Evolutionary conservation across 2,888 invertebrate species (phyloP).

Genomic region (Ichneumoninae sp.): DNA sequence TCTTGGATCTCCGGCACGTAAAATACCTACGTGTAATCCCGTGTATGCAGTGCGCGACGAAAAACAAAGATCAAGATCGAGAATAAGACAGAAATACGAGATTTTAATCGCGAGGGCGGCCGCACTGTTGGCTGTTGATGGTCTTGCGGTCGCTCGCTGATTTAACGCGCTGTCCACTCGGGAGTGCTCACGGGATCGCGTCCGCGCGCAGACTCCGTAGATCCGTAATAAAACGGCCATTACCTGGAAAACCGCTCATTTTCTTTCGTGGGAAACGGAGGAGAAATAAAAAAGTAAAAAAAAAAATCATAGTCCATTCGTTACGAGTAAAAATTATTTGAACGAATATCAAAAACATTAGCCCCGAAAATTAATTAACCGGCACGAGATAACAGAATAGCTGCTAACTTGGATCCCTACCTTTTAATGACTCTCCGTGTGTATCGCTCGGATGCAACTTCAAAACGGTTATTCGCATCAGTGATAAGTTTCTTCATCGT

Average conservation of each 20-base stretch:
- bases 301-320: neutral
- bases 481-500: neutral
- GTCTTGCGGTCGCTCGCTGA: slow-evolving; percentile 56
- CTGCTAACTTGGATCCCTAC: too few species aligned
- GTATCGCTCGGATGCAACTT: neutral
- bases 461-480: neutral
- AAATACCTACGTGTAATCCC: slow-evolving; percentile 72
- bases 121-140: slow-evolving; percentile 45
- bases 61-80: slow-evolving; percentile 57
- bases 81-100: slow-evolving; percentile 59
- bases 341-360: neutral
- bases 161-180: slow-evolving; percentile 49
- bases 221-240: slow-evolving; percentile 48
- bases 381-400: neutral
- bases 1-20: slow-evolving; percentile 76
- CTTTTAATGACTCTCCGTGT: neutral
- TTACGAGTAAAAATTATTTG: neutral
- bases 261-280: slow-evolving; percentile 41
- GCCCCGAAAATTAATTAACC: neutral
- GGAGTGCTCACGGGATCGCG: slow-evolving; percentile 32
- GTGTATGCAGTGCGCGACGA: slow-evolving; percentile 65
- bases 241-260: slow-evolving; percentile 3
- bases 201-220: slow-evolving; percentile 37
- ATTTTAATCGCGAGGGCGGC: slow-evolving; percentile 61
- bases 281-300: neutral